A percentile compares a stretch with the other conserved stretches of the same genome.
phyloP scores from a whole-genome alignment of 23 tunicate genomes.

The Ascidia mentula region DNA sequence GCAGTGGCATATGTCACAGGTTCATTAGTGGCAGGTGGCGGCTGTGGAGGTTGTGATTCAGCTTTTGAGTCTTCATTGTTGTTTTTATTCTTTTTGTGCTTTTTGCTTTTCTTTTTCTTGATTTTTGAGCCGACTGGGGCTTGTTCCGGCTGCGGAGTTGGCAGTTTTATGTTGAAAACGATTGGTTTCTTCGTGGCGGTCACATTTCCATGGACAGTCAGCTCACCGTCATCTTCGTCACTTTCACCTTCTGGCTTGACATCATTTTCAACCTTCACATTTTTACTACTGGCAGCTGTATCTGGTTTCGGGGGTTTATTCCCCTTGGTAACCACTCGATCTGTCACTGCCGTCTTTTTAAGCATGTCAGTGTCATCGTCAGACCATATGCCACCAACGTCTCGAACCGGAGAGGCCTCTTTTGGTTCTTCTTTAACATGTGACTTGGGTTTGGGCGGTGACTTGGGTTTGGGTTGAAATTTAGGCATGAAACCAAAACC shows the following conservation, averaged over 20 bases:
- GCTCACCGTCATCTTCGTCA: not conserved
- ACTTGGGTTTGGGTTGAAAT: not conserved
- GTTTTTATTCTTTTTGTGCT: not conserved
- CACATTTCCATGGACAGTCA: not conserved
- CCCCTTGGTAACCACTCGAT: not conserved
- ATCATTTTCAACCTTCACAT: not conserved
- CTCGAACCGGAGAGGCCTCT: not conserved
- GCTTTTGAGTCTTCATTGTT: not conserved
- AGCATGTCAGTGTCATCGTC: not conserved
- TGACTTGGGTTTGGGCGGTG: not conserved
- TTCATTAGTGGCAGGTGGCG: not conserved
- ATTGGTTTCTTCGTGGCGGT: not conserved
- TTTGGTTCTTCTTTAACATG: not conserved
- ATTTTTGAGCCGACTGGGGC: not conserved
- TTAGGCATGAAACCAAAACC: slow-evolving; percentile 1
- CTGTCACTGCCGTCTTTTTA: not conserved
- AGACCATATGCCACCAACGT: not conserved
- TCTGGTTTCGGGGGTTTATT: not conserved
- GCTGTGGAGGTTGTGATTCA: not conserved
- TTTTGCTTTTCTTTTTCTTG: slow-evolving; percentile 5
- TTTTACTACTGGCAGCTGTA: not conserved
- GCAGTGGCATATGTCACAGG: not conserved
- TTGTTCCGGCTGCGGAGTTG: not conserved
- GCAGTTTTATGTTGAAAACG: not conserved
- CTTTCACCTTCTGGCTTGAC: not conserved